Percentiles rank a stretch among this genome's conserved stretches.
These are phyloP conservation scores for Polyergus mexicanus DNA, from an alignment of 1,140 invertebrate species.

Conservation along the genomic window DNA sequence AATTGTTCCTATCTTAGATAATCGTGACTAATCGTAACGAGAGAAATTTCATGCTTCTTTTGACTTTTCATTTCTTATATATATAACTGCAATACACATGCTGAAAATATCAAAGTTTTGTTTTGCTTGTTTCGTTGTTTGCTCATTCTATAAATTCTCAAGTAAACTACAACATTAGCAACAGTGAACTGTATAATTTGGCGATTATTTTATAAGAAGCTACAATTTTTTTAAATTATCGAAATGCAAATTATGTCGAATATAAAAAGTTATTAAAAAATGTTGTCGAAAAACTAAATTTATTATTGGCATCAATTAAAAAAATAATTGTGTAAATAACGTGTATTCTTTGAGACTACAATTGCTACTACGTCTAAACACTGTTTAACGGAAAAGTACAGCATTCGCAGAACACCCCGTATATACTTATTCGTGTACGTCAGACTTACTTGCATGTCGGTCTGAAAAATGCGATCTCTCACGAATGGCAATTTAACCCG, in stretches of 20 bases:
- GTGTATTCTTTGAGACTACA: neutral
- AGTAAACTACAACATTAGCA: neutral
- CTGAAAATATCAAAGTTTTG: neutral
- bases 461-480: slow-evolving; percentile 48
- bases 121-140: too few species aligned
- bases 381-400: neutral
- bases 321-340: too few species aligned
- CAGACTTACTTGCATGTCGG: slow-evolving; percentile 13
- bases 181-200: neutral
- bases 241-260: too few species aligned
- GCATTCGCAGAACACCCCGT: slow-evolving; percentile 14
- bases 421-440: neutral
- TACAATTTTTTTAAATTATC: neutral
- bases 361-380: neutral
- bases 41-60: neutral
- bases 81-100: neutral
- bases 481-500: slow-evolving; percentile 70
- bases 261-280: neutral
- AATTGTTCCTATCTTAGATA: neutral
- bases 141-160: neutral
- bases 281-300: neutral
- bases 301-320: neutral
- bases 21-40: neutral
- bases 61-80: neutral
- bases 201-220: neutral